Conservation (phyloP, 2,888 invertebrate genomes). For the Camponotus fellah region DNA sequence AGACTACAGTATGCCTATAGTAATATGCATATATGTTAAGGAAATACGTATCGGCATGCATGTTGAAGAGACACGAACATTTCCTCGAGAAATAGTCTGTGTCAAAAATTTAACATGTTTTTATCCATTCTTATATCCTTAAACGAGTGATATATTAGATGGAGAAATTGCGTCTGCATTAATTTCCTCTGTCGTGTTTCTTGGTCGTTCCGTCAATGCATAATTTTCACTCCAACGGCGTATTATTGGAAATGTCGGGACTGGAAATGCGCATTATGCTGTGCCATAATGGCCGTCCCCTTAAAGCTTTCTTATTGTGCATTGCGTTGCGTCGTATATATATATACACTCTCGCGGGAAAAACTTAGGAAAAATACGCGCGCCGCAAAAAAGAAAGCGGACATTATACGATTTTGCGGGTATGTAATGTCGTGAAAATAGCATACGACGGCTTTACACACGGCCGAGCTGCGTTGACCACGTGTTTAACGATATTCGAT, state of each 20-base stretch:
- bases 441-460: slow-evolving; percentile 16
- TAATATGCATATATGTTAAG: slow-evolving; percentile 25
- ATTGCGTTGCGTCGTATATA: slow-evolving; percentile 59
- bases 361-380: slow-evolving; percentile 60
- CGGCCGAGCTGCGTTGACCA: slow-evolving; percentile 16
- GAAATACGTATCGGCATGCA: neutral
- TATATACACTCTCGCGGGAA: slow-evolving; percentile 15
- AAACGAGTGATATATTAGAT: neutral
- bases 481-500: slow-evolving; percentile 51
- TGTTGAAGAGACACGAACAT: neutral
- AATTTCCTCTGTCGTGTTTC: slow-evolving; percentile 27
- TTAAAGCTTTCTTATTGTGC: slow-evolving; percentile 57
- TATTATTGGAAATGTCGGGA: slow-evolving; percentile 54
- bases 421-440: slow-evolving; percentile 40
- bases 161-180: slow-evolving; percentile 29
- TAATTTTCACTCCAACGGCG: slow-evolving; percentile 60
- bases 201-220: slow-evolving; percentile 61
- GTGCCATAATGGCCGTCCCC: slow-evolving; percentile 53
- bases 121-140: neutral
- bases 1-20: slow-evolving; percentile 26
- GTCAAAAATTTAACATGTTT: neutral
- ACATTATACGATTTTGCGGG: slow-evolving; percentile 50
- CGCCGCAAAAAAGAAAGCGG: slow-evolving; percentile 29
- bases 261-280: slow-evolving; percentile 59
- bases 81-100: neutral